Evolutionary conservation across 1,140 invertebrate genomes (phyloP).

Genomic region (Brachionus paranguensis): DNA sequence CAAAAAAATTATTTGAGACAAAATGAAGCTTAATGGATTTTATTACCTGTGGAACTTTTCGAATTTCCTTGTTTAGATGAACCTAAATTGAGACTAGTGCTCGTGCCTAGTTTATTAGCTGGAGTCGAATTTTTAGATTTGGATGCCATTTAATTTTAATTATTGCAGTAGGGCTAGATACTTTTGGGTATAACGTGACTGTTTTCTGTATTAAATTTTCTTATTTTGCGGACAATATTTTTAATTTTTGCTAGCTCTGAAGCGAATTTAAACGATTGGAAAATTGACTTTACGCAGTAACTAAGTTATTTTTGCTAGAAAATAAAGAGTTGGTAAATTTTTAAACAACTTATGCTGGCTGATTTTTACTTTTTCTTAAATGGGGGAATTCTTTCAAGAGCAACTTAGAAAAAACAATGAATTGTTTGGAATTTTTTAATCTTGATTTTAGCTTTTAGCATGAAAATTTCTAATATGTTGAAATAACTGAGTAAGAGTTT

Average conservation of each 20-base stretch:
- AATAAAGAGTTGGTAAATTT: background rate
- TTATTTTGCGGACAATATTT: background rate
- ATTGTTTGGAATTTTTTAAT: background rate
- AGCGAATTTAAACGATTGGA: background rate
- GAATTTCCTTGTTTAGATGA: conserved; percentile 3
- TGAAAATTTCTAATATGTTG: background rate
- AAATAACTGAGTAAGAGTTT: background rate
- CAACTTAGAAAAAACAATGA: conserved; percentile 22
- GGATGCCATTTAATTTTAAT: conserved; percentile 17
- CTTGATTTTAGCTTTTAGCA: conserved; percentile 22
- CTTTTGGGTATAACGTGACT: background rate
- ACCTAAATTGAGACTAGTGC: background rate
- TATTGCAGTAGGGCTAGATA: background rate
- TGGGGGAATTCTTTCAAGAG: conserved; percentile 27
- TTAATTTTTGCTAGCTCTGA: background rate
- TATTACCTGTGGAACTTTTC: conserved; percentile 33
- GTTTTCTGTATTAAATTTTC: background rate
- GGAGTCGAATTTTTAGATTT: background rate
- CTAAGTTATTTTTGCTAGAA: background rate
- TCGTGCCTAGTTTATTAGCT: background rate
- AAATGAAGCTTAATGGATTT: background rate
- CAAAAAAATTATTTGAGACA: background rate
- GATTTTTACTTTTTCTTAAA: conserved; percentile 1
- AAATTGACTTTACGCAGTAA: conserved; percentile 14
- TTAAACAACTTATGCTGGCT: conserved; percentile 21